Conservation (phyloP, 2,797 vertebrate genomes). For the Euphonia xanthogaster region DNA sequence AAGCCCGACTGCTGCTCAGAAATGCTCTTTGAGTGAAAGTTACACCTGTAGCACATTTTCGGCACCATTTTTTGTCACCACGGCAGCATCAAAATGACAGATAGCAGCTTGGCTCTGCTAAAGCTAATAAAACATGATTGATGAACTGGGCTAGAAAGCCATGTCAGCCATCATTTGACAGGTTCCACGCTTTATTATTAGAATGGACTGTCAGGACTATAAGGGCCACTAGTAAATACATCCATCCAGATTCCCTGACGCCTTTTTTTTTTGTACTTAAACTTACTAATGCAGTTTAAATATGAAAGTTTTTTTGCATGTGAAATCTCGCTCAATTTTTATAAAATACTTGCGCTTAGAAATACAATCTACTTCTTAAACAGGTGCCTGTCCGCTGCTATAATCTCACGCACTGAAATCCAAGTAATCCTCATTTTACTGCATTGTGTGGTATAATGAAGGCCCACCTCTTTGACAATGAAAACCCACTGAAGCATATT, state of each 20-base stretch:
- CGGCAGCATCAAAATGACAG: slow-evolving; percentile 58
- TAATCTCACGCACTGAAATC: slow-evolving; percentile 56
- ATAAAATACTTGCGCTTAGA: not conserved
- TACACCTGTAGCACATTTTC: slow-evolving; percentile 72
- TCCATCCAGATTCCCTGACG: slow-evolving; percentile 51
- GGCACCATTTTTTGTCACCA: slow-evolving; percentile 69
- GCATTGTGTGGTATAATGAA: slow-evolving; percentile 33
- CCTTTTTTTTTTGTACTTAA: slow-evolving; percentile 75
- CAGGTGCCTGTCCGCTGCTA: slow-evolving; percentile 35
- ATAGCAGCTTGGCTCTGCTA: slow-evolving; percentile 60
- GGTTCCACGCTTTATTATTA: slow-evolving; percentile 82
- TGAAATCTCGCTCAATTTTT: not conserved
- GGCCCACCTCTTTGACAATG: slow-evolving; percentile 20
- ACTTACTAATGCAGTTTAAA: not conserved
- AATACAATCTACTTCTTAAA: slow-evolving; percentile 38
- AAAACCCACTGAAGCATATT: slow-evolving; percentile 41
- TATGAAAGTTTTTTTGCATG: not conserved
- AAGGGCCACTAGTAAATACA: slow-evolving; percentile 76
- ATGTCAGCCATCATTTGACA: slow-evolving; percentile 82
- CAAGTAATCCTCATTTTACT: slow-evolving; percentile 48
- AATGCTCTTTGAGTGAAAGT: slow-evolving; percentile 64
- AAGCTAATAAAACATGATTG: slow-evolving; percentile 73
- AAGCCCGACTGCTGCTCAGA: slow-evolving; percentile 23
- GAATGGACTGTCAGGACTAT: slow-evolving; percentile 61
- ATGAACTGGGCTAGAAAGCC: slow-evolving; percentile 70